Evolutionary conservation across 2,888 invertebrate species (phyloP).

Genomic region (Halocaridina rubra): DNA sequence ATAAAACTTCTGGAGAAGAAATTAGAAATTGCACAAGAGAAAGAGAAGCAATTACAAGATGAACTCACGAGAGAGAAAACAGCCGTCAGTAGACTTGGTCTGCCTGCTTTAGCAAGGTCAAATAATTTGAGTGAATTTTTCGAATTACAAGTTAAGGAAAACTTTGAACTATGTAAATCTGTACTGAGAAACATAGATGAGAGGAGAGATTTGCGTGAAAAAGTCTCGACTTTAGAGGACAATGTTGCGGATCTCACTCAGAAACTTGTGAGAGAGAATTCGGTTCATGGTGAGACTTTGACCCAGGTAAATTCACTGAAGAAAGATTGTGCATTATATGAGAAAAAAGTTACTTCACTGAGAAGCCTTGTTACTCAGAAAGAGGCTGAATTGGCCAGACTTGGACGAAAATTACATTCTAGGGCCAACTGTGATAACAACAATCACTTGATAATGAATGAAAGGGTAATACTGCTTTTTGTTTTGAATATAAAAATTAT

Average conservation of each 20-base stretch:
- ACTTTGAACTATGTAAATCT: conserved; percentile 49
- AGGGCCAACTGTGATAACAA: too few relatives aligned
- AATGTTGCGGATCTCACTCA: conserved; percentile 12
- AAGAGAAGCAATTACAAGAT: conserved; percentile 23
- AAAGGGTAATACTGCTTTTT: too few relatives aligned
- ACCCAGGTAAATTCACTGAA: too few relatives aligned
- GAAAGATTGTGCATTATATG: too few relatives aligned
- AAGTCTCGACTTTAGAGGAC: conserved; percentile 14
- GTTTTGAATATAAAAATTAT: too few relatives aligned
- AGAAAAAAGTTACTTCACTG: too few relatives aligned
- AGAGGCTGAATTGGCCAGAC: too few relatives aligned
- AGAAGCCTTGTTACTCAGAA: too few relatives aligned
- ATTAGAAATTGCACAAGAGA: background rate
- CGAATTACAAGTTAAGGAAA: conserved; percentile 45
- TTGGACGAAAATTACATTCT: too few relatives aligned
- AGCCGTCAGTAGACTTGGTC: conserved; percentile 26
- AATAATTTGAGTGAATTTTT: conserved; percentile 32
- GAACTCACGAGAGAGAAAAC: conserved; percentile 21
- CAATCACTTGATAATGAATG: too few relatives aligned
- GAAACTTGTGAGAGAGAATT: conserved; percentile 9
- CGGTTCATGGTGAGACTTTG: too few relatives aligned
- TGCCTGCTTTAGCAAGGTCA: conserved; percentile 30
- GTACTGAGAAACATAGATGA: conserved; percentile 40
- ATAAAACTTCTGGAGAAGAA: background rate
- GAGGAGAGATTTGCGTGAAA: background rate